Conservation (phyloP, 2,113 vertebrate species). For the Chroicocephalus ridibundus region DNA sequence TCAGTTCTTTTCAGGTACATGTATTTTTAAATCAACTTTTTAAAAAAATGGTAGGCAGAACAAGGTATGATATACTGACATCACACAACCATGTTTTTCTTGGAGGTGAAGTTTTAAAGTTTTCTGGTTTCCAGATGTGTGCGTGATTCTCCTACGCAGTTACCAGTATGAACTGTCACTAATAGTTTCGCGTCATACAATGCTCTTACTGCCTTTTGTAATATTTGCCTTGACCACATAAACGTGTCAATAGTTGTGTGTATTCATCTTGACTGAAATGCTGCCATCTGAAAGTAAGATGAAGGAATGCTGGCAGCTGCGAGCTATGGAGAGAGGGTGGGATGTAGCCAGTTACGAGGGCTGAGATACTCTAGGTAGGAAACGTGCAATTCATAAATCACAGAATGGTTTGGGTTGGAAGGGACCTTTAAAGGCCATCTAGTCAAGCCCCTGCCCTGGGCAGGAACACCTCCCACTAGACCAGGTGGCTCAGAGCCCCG, state of each 20-base stretch:
- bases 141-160: not conserved
- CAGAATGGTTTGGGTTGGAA: not conserved
- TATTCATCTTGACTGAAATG: fast-evolving
- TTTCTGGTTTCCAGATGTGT: not conserved
- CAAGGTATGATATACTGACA: not conserved
- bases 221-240: not conserved
- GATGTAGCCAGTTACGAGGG: fast-evolving
- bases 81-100: not conserved
- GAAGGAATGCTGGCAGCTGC: not conserved
- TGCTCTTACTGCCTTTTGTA: not conserved
- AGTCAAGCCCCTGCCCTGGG: not conserved
- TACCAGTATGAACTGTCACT: fast-evolving
- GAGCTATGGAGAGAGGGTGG: not conserved
- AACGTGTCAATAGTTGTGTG: fast-evolving
- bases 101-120: not conserved
- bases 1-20: not conserved
- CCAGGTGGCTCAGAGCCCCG: not conserved
- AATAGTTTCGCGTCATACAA: not conserved
- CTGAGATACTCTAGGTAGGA: fast-evolving
- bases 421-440: not conserved
- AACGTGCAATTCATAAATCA: fast-evolving
- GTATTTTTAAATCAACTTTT: not conserved
- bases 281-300: not conserved
- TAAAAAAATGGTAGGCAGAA: not conserved
- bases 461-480: not conserved